Percentiles rank a stretch among this genome's conserved stretches.
These are phyloP conservation scores for Nomada goodeniana DNA, from an alignment of 2,888 invertebrate species.

Conservation along the genomic window DNA sequence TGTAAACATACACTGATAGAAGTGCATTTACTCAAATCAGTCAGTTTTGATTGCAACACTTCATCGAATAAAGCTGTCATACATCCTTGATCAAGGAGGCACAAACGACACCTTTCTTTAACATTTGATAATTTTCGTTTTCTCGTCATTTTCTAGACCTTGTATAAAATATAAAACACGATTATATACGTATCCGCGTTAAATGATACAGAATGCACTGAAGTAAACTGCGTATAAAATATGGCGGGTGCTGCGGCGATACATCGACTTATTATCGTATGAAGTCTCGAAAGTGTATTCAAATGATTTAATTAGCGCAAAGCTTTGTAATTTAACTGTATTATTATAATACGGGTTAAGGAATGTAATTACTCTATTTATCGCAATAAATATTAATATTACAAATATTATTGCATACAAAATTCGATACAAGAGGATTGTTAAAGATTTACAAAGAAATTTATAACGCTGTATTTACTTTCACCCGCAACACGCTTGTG, in stretches of 20 bases:
- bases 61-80: conserved; percentile 77
- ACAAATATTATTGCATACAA: no score
- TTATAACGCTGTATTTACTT: no score
- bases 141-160: conserved; percentile 53
- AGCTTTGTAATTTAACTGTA: not conserved
- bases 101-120: conserved; percentile 79
- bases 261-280: not conserved
- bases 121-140: conserved; percentile 75
- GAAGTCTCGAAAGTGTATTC: not conserved
- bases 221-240: conserved; percentile 1
- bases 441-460: no score
- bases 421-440: no score
- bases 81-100: conserved; percentile 75
- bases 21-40: conserved; percentile 77
- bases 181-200: conserved; percentile 14
- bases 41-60: conserved; percentile 72
- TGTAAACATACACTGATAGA: conserved; percentile 77
- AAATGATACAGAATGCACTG: conserved; percentile 38
- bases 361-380: no score
- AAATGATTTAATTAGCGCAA: not conserved
- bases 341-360: not conserved
- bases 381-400: no score
- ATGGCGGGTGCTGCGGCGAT: not conserved
- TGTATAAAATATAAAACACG: not conserved
- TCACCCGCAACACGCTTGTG: no score